These are phyloP conservation scores for Copidosoma floridanum DNA, from an alignment of 1,140 invertebrate genomes.

Conservation along the genomic window DNA sequence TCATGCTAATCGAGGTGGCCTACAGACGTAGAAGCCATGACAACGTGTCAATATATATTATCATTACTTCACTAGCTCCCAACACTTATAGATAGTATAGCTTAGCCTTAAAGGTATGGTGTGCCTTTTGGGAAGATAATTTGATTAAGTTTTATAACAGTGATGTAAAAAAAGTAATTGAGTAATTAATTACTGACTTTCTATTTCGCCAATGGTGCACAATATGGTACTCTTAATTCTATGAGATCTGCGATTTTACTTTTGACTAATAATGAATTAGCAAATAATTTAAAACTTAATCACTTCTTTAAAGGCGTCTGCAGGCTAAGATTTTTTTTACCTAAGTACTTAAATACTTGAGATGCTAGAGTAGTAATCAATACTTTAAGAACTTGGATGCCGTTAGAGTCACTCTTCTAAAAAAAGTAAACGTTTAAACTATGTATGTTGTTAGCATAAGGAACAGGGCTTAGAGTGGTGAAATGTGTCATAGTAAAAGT, in stretches of 20 bases:
- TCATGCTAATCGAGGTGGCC: neutral
- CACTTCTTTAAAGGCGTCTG: slow-evolving; percentile 35
- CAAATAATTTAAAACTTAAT: slow-evolving; percentile 20
- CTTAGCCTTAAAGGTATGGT: no score
- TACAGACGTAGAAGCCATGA: neutral
- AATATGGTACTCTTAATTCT: slow-evolving; percentile 32
- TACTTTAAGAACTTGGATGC: slow-evolving; percentile 26
- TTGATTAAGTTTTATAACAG: no score
- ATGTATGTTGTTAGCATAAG: slow-evolving; percentile 31
- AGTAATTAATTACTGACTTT: neutral
- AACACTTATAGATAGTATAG: neutral
- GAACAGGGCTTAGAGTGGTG: slow-evolving; percentile 32
- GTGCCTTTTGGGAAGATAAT: no score
- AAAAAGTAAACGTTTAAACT: slow-evolving; percentile 26
- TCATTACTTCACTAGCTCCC: neutral
- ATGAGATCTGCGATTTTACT: slow-evolving; percentile 24
- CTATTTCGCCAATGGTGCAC: slow-evolving; percentile 12
- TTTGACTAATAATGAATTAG: slow-evolving; percentile 6
- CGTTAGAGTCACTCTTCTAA: slow-evolving; percentile 12
- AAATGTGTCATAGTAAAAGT: slow-evolving; percentile 29
- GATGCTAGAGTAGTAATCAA: slow-evolving; percentile 30
- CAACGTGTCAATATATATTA: neutral
- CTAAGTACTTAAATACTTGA: slow-evolving; percentile 37
- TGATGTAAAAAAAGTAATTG: no score
- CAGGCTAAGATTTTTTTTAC: slow-evolving; percentile 28